These are phyloP conservation scores for Anneissia japonica DNA, from an alignment of 35 echinoderm and acorn worm species.

Conservation along the genomic window DNA sequence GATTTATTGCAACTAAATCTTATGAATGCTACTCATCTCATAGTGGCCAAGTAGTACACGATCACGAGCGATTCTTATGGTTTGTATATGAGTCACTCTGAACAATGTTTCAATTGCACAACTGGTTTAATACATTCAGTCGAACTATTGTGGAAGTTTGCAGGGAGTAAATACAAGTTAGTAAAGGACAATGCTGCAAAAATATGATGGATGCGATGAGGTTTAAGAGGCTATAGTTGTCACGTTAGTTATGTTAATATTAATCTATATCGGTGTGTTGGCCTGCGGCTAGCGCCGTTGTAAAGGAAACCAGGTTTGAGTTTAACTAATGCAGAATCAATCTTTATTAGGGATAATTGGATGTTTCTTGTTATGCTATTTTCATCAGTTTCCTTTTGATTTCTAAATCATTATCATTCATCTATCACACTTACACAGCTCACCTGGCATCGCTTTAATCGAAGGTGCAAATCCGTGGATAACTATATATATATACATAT, in stretches of 20 bases:
- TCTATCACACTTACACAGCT: not conserved
- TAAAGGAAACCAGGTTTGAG: not conserved
- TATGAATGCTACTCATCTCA: not conserved
- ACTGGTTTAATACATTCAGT: not conserved
- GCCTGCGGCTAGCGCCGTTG: not conserved
- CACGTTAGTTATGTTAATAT: too few species aligned
- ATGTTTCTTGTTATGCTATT: not conserved
- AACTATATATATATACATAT: too few species aligned
- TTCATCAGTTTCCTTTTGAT: not conserved
- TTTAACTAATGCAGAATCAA: not conserved
- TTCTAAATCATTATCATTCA: not conserved
- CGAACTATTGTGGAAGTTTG: too few species aligned
- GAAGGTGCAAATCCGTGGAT: too few species aligned
- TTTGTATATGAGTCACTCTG: not conserved
- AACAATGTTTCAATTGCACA: not conserved
- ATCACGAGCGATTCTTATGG: not conserved
- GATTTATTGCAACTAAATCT: not conserved
- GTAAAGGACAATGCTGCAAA: too few species aligned
- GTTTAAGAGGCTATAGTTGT: not conserved
- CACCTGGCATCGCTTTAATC: not conserved
- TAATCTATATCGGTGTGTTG: not conserved
- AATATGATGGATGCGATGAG: too few species aligned
- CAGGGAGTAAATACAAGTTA: too few species aligned
- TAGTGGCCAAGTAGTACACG: not conserved
- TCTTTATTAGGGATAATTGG: not conserved